Percentiles rank a stretch among this genome's conserved stretches.
Conservation (phyloP, 2,797 vertebrate genomes). For the Ctenopoma multispine region DNA sequence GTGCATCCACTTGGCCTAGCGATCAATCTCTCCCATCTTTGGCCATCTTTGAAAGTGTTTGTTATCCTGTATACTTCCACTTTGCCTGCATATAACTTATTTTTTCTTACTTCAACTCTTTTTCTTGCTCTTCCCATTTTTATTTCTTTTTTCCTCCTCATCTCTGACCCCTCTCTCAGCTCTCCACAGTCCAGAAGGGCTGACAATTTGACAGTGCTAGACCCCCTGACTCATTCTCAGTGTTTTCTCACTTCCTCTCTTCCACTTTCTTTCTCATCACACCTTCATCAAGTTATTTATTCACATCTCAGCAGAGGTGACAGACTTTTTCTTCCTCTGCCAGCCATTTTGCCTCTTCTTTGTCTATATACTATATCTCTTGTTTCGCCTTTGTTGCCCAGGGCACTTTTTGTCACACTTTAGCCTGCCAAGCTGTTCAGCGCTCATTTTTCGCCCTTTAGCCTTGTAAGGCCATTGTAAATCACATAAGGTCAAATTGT, state of each 20-base stretch:
- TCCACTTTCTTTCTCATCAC: constrained; percentile 4
- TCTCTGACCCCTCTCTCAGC: background rate
- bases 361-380: background rate
- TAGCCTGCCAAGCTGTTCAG: constrained; percentile 19
- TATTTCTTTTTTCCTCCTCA: constrained; percentile 12
- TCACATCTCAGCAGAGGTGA: constrained; percentile 26
- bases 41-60: constrained; percentile 31
- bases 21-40: constrained; percentile 51
- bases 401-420: constrained; percentile 33
- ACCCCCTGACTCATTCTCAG: constrained; percentile 17
- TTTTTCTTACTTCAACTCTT: background rate
- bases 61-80: constrained; percentile 17
- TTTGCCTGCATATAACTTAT: background rate
- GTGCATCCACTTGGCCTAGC: constrained; percentile 40
- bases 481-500: constrained; percentile 20
- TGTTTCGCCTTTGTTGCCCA: constrained; percentile 17
- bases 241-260: background rate
- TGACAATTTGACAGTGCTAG: constrained; percentile 11
- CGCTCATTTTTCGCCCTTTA: constrained; percentile 7
- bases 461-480: constrained; percentile 19
- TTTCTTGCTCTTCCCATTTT: constrained; percentile 12
- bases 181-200: background rate
- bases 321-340: constrained; percentile 51
- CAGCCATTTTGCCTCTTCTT: constrained; percentile 23
- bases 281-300: constrained; percentile 35